Evolutionary conservation across 2,888 invertebrate genomes (phyloP), one percentile per base, ranked within the genome.

Genomic region (Onchidella celtica): DNA sequence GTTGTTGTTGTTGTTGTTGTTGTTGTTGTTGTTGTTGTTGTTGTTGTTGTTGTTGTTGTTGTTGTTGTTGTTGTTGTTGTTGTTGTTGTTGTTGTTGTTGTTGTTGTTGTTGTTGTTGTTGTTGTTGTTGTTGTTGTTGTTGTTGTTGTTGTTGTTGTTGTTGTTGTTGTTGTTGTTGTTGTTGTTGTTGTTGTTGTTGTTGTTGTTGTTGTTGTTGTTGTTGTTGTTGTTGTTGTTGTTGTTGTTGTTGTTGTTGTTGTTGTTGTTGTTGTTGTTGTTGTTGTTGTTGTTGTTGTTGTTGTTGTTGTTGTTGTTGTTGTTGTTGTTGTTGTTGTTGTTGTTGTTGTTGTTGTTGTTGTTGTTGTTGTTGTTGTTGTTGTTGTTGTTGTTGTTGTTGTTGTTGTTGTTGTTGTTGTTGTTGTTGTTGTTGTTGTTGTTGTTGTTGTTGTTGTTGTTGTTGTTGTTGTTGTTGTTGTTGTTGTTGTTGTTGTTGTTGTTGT

Each of bases 381-480:
- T 47, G 47, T 47, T 47, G 47, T 47, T 47, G 47, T 47, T 47
- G 47, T 47, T 47, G 6, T 47, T 6, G 6, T 47, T 47, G 47
- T 47, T 47, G 47, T 47, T 47, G 47, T 47, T 47, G 47, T 47
- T 47, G 47, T 47, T 47, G 47, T 47, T 47, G 47, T 47, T 47
- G 47, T 47, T 47, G 47, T 47, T 47, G 47, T 47, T 47, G 47
- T 47, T 47, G 47, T 47, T 47, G 47, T 47, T 47, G 47, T 47
- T 47, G 47, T 47, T n/a, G n/a, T 47, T 47, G 47, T 47, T 47
- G 47, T 47, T 47, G 17, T 47, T 47, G n/a, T n/a, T n/a, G n/a
- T n/a, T n/a, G 4, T 24, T 29, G 73, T 57, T 21, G 47, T 38
- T 61, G 61, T 61, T 61, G 61, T 61, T 61, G 61, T 61, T 61